Evolutionary conservation across 2,113 vertebrate species (phyloP).

Genomic region (Halcyon malimbica): DNA sequence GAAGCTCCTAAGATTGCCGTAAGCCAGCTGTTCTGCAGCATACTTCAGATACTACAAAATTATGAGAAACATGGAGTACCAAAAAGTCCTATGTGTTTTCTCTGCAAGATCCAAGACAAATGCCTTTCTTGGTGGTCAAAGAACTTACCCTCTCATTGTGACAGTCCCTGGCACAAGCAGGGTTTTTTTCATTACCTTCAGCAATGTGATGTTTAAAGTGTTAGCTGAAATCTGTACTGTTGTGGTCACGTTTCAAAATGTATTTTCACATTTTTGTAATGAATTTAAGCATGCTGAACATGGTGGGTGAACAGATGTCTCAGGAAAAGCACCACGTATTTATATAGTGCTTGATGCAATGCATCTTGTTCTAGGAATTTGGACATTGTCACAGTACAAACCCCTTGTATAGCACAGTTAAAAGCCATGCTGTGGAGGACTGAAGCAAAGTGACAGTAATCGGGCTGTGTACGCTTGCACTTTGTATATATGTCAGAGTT

Average conservation of each 20-base stretch:
- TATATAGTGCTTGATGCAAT: neutral
- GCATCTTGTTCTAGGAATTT: neutral
- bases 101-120: neutral
- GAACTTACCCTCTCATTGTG: neutral
- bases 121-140: neutral
- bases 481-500: neutral
- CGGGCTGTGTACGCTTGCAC: neutral
- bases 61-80: rapidly evolving
- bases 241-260: neutral
- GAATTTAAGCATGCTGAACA: neutral
- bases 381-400: neutral
- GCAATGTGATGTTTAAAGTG: neutral
- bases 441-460: neutral
- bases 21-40: neutral
- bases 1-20: neutral
- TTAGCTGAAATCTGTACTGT: neutral
- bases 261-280: neutral
- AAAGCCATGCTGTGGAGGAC: rapidly evolving
- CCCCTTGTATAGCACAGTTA: neutral
- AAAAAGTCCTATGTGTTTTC: rapidly evolving
- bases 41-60: neutral
- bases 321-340: neutral
- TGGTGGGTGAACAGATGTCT: neutral
- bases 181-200: neutral
- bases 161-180: neutral